Evolutionary conservation across 2,113 vertebrate species (phyloP).

Genomic region (Crotalus horridus): DNA sequence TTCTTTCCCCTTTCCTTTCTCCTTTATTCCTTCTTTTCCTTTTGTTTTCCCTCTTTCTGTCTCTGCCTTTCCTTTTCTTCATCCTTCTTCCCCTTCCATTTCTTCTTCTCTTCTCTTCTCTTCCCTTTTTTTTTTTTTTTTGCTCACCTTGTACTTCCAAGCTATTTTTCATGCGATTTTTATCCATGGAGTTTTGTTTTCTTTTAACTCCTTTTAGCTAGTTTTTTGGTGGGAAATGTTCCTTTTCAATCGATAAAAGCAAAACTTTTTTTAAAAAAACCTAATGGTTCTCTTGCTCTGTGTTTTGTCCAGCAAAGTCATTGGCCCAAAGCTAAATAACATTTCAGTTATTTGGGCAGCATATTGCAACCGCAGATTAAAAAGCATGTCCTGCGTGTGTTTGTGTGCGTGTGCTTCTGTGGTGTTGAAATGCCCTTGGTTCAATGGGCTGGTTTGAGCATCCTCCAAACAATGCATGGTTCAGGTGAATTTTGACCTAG

Average conservation of each 20-base stretch:
- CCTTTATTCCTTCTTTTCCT: no score
- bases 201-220: not conserved
- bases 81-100: no score
- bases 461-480: not conserved
- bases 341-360: not conserved
- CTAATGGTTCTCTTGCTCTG: not conserved
- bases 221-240: not conserved
- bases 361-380: not conserved
- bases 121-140: no score
- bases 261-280: no score
- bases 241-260: not conserved
- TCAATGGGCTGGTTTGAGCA: not conserved
- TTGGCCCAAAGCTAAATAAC: not conserved
- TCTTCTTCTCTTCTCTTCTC: accelerated
- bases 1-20: not conserved
- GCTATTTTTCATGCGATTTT: not conserved
- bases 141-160: no score
- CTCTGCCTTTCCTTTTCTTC: not conserved
- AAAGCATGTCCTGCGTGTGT: not conserved
- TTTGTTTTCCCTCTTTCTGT: no score
- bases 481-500: not conserved
- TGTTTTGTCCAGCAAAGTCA: not conserved
- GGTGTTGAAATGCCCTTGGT: not conserved
- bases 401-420: no score
- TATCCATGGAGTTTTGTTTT: no score